phyloP scores from a whole-genome alignment of 1,140 invertebrate species.

The Eciton burchellii region DNA sequence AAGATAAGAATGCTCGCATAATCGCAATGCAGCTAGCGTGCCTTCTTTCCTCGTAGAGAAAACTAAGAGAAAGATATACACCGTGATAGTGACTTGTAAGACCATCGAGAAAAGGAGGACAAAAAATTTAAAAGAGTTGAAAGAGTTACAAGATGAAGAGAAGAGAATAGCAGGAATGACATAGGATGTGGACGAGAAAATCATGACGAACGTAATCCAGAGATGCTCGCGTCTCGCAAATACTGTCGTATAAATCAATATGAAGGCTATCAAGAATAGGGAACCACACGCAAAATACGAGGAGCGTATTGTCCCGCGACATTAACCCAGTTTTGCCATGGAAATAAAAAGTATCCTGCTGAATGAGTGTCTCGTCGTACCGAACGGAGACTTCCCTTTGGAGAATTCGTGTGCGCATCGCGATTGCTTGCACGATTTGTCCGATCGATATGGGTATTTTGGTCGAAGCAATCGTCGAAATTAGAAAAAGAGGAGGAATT shows the following conservation, averaged over 20 bases:
- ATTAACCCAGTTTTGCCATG: slow-evolving; percentile 36
- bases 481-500: too few species aligned
- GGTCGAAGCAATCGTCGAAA: not conserved
- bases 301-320: slow-evolving; percentile 1
- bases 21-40: not conserved
- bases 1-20: slow-evolving; percentile 36
- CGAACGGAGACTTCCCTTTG: slow-evolving; percentile 2
- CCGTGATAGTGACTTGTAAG: not conserved
- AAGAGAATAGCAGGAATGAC: not conserved
- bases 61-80: not conserved
- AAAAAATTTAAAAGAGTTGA: too few species aligned
- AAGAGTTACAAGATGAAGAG: too few species aligned
- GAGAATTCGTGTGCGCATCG: slow-evolving; percentile 20
- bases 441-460: slow-evolving; percentile 30
- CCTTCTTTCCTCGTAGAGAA: slow-evolving; percentile 1
- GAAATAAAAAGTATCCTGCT: slow-evolving; percentile 11
- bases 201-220: slow-evolving; percentile 20
- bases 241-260: slow-evolving; percentile 20
- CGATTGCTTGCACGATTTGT: slow-evolving; percentile 21
- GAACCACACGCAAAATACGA: not conserved
- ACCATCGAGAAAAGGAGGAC: too few species aligned
- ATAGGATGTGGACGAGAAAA: not conserved
- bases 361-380: not conserved
- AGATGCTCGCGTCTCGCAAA: slow-evolving; percentile 9
- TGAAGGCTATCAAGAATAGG: not conserved